Evolutionary conservation across 2,888 invertebrate species (phyloP), one percentile per base, ranked within the genome.

Genomic region (Mesodorylaimus sp.): DNA sequence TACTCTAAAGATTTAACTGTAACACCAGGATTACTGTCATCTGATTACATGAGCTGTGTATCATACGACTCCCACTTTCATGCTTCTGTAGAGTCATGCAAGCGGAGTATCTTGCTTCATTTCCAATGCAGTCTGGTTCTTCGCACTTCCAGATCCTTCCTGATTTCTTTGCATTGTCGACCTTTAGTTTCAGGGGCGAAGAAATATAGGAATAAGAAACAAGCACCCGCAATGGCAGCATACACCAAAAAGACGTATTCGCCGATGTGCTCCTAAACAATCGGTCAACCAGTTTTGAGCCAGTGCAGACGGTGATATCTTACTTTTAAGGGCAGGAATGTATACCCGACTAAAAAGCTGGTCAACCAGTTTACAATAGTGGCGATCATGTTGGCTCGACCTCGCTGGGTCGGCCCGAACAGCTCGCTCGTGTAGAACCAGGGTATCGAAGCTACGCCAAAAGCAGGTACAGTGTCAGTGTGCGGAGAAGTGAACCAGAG

Each of bases 221-320:
- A 93, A 74, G 89, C 79, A 67, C 86, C 86, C 73, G 95, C 79
- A 73, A 89, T 81, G 71, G 80, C 83, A 74, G 89, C 88, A 78
- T 95, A 97, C 72, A 91, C 87, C 76, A 93, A 83, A 79, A 93
- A 93, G 72, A 88, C 87, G 75, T 89, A 93, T n/a, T n/a, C n/a
- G n/a, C n/a, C n/a, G n/a, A n/a, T n/a, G n/a, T n/a, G n/a, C n/a
- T n/a, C n/a, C n/a, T n/a, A n/a, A n/a, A n/a, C n/a, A n/a, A n/a
- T n/a, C 3, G 19, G 5, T 3, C n/a, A 29, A 45, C 5, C 7
- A 27, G n/a, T 45, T 28, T 3, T 19, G 3, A 45, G 2, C 36
- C 21, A 23, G 38, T 3, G 32, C 7, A 26, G 5, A 26, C 2
- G 7, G 16, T 3, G 52, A 39, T 26, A 2, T 21, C 47, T 37